Evolutionary conservation across 2,888 invertebrate genomes (phyloP).

Genomic region (Eubasilissa splendida): DNA sequence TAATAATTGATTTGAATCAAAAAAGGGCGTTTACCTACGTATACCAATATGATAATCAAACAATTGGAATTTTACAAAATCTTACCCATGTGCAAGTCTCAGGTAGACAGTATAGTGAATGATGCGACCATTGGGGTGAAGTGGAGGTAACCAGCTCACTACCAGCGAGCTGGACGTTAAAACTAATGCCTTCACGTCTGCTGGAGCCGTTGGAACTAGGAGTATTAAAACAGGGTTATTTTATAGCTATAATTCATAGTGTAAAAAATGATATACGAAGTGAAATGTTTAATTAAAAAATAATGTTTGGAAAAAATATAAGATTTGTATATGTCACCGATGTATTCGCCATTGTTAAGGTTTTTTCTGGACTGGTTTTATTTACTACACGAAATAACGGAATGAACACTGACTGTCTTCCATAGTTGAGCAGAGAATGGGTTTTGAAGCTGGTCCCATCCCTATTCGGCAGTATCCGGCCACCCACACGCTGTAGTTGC

Average conservation of each 20-base stretch:
- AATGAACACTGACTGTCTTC: conserved; percentile 79
- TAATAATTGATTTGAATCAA: too few relatives aligned
- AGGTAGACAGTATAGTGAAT: conserved; percentile 86
- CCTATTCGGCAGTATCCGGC: conserved; percentile 89
- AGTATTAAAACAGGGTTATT: conserved; percentile 24
- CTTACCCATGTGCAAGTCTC: conserved; percentile 69
- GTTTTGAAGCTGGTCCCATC: conserved; percentile 83
- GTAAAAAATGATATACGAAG: too few relatives aligned
- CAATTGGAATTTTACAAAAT: not conserved
- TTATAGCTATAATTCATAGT: not conserved
- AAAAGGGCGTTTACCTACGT: not conserved
- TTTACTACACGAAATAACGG: not conserved
- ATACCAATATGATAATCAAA: not conserved
- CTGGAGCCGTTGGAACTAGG: conserved; percentile 87
- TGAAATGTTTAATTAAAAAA: not conserved
- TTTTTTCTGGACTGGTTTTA: too few relatives aligned
- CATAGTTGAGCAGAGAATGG: conserved; percentile 85
- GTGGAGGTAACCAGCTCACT: conserved; percentile 88
- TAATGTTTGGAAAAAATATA: not conserved
- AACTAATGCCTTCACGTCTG: conserved; percentile 86
- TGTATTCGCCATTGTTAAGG: too few relatives aligned
- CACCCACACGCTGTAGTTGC: conserved; percentile 90
- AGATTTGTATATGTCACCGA: too few relatives aligned
- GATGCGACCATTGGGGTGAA: conserved; percentile 85
- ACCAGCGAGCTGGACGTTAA: conserved; percentile 85